These are phyloP conservation scores for Chydorus sphaericus DNA, from an alignment of 2,888 invertebrate genomes.

Conservation along the genomic window DNA sequence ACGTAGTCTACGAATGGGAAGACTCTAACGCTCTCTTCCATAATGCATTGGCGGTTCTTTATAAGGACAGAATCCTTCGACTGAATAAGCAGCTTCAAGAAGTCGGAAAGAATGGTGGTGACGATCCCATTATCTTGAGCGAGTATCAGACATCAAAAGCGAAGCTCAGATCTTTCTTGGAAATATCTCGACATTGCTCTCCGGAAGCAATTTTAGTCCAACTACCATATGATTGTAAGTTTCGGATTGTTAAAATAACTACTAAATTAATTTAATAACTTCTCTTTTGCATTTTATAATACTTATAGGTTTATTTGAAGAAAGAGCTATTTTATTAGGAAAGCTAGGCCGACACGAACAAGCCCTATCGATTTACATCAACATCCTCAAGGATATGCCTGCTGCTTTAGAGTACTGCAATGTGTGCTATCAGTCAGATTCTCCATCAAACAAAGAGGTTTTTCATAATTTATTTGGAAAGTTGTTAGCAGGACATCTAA, in stretches of 20 bases:
- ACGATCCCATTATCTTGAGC: slow-evolving; percentile 18
- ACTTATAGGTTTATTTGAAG: slow-evolving; percentile 64
- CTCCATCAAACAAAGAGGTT: slow-evolving; percentile 18
- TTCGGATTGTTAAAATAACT: neutral
- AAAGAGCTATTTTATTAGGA: slow-evolving; percentile 85
- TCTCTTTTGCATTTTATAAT: slow-evolving; percentile 9
- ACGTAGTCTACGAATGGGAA: slow-evolving; percentile 77
- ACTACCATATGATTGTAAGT: slow-evolving; percentile 58
- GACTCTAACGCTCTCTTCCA: slow-evolving; percentile 75
- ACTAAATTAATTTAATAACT: neutral
- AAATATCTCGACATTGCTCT: slow-evolving; percentile 63
- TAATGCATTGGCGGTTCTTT: slow-evolving; percentile 77
- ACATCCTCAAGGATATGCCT: slow-evolving; percentile 63
- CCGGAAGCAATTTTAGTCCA: slow-evolving; percentile 73
- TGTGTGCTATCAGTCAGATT: slow-evolving; percentile 39
- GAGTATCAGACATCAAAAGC: slow-evolving; percentile 33
- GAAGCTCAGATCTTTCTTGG: slow-evolving; percentile 61
- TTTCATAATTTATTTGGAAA: neutral
- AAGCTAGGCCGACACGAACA: slow-evolving; percentile 81
- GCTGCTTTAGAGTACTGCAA: slow-evolving; percentile 76
- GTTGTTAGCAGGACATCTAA: neutral
- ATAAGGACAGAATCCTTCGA: slow-evolving; percentile 50
- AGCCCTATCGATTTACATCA: slow-evolving; percentile 80
- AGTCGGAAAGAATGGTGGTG: slow-evolving; percentile 21
- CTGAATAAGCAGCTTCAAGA: slow-evolving; percentile 17